These are phyloP conservation scores for Melolontha melolontha DNA, from an alignment of 2,888 invertebrate genomes.

Conservation along the genomic window DNA sequence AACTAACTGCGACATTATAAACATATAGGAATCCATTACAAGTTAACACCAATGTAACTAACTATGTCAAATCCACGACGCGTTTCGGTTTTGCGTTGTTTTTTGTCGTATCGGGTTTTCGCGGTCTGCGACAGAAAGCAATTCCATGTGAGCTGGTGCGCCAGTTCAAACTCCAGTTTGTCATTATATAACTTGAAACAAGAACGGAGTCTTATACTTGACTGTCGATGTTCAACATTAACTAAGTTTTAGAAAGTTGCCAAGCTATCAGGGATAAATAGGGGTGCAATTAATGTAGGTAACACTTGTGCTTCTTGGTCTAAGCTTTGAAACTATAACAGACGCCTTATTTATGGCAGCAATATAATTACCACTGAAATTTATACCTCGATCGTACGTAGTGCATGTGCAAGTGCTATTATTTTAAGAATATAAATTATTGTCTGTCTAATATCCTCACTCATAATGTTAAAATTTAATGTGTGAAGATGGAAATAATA, in stretches of 20 bases:
- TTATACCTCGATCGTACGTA: conserved; percentile 59
- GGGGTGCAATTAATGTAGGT: conserved; percentile 58
- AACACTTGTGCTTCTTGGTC: conserved; percentile 57
- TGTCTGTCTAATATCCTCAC: too few relatives aligned
- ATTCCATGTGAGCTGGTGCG: conserved; percentile 30
- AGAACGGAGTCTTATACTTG: conserved; percentile 36
- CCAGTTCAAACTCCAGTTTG: conserved; percentile 38
- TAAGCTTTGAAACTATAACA: conserved; percentile 54
- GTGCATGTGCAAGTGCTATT: conserved; percentile 21
- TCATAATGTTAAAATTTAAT: too few relatives aligned
- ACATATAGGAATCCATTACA: too few relatives aligned
- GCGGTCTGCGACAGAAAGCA: conserved; percentile 30
- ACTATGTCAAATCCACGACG: too few relatives aligned
- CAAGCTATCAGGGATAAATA: conserved; percentile 52
- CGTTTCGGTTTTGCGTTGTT: conserved; percentile 3
- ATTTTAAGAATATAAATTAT: too few relatives aligned
- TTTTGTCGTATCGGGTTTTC: conserved; percentile 16
- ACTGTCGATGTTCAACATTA: conserved; percentile 49
- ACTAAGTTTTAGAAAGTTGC: conserved; percentile 49
- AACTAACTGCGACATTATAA: too few relatives aligned
- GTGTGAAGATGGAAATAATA: too few relatives aligned
- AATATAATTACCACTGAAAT: conserved; percentile 61
- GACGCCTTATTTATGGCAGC: conserved; percentile 60
- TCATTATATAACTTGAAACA: conserved; percentile 41
- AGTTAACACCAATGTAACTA: too few relatives aligned